phyloP scores from a whole-genome alignment of 2,113 vertebrate species.

The Mus spicilegus region DNA sequence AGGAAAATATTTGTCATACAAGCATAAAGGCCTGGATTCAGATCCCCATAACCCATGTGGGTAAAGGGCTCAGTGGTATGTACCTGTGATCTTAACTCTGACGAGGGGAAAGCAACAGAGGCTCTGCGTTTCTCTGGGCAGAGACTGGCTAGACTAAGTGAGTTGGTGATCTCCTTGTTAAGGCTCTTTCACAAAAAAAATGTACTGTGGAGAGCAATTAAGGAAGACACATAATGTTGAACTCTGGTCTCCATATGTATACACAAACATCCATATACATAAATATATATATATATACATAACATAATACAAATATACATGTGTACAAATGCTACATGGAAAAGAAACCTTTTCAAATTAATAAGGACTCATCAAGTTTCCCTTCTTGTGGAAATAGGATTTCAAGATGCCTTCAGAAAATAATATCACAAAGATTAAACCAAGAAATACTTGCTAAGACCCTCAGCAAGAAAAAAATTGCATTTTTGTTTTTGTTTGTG shows the following conservation, averaged over 20 bases:
- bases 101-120: not conserved
- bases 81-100: not conserved
- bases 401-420: conserved; percentile 49
- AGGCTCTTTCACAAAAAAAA: not conserved
- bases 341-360: conserved; percentile 63
- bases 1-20: not conserved
- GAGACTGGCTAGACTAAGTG: not conserved
- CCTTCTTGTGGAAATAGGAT: not conserved
- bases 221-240: too few relatives aligned
- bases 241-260: not conserved
- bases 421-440: conserved; percentile 21
- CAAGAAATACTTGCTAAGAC: conserved; percentile 29
- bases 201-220: not conserved
- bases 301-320: not conserved
- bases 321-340: not conserved
- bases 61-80: not conserved
- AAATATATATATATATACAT: not conserved
- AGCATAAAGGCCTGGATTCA: not conserved
- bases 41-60: not conserved
- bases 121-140: not conserved
- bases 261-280: too few relatives aligned
- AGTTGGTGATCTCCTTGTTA: not conserved
- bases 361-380: conserved; percentile 45
- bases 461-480: conserved; percentile 32
- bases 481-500: not conserved